These are phyloP conservation scores for Eupsilia transversa DNA, from an alignment of 2,888 invertebrate species.

Conservation along the genomic window DNA sequence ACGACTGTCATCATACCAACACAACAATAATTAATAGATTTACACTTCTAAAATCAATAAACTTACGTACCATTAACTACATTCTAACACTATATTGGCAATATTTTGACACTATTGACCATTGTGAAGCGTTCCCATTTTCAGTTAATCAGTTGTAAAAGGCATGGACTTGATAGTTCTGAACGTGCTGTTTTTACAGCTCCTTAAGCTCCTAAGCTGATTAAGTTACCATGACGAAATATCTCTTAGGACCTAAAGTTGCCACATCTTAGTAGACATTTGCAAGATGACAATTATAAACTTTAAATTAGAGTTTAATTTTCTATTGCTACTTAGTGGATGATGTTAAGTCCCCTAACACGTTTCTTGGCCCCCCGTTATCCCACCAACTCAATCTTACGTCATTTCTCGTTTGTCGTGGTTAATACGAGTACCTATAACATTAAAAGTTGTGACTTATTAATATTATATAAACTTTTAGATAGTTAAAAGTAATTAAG, in stretches of 20 bases:
- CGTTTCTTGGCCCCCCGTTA: not conserved
- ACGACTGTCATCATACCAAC: too few relatives aligned
- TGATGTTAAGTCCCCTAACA: not conserved
- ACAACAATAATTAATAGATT: too few relatives aligned
- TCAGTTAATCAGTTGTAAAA: not conserved
- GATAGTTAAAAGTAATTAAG: too few relatives aligned
- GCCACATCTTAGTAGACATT: not conserved
- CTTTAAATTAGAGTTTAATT: conserved; percentile 43
- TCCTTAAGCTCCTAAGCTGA: not conserved
- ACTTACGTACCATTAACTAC: too few relatives aligned
- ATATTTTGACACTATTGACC: not conserved
- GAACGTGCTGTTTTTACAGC: not conserved
- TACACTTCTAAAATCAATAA: too few relatives aligned
- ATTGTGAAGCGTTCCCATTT: not conserved
- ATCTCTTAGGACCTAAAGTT: conserved; percentile 14
- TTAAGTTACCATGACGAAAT: conserved; percentile 14
- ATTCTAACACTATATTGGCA: too few relatives aligned
- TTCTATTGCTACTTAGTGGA: conserved; percentile 19
- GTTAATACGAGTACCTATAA: too few relatives aligned
- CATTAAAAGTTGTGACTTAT: not conserved
- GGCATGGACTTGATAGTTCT: not conserved
- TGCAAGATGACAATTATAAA: conserved; percentile 24
- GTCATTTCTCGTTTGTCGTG: not conserved
- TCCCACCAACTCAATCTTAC: not conserved
- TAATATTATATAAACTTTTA: too few relatives aligned